phyloP scores from a whole-genome alignment of 2,888 invertebrate genomes.

The Caenorhabditis auriculariae region DNA sequence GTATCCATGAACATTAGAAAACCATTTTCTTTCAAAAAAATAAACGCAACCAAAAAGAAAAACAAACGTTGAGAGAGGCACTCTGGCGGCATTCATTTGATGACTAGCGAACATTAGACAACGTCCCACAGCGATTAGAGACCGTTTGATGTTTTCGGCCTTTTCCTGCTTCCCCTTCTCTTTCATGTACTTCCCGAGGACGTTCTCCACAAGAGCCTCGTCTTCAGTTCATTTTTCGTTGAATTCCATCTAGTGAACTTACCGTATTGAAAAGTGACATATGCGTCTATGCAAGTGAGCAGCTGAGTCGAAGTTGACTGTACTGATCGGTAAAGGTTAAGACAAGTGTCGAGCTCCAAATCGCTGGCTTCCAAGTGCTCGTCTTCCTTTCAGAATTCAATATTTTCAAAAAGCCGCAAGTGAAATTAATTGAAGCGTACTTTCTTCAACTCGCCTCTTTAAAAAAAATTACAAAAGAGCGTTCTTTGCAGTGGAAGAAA shows the following conservation, averaged over 20 bases:
- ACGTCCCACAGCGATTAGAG: conserved; percentile 36
- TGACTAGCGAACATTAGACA: conserved; percentile 40
- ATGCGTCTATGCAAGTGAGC: conserved; percentile 66
- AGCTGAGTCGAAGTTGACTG: conserved; percentile 66
- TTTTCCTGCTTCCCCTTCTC: conserved; percentile 85
- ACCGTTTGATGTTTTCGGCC: conserved; percentile 70
- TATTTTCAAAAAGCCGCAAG: no score
- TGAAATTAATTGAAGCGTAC: no score
- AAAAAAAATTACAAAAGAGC: no score
- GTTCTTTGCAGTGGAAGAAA: no score
- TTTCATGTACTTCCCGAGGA: conserved; percentile 88
- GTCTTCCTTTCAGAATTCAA: conserved; percentile 73
- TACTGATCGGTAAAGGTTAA: conserved; percentile 71
- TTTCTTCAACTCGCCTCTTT: no score
- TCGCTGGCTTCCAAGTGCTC: conserved; percentile 94
- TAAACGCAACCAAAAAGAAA: no score
- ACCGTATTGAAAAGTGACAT: conserved; percentile 85
- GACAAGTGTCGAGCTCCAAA: conserved; percentile 91
- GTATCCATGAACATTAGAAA: no score
- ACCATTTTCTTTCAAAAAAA: no score
- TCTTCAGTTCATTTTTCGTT: conserved; percentile 66
- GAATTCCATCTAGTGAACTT: conserved; percentile 62
- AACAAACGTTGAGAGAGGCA: conserved; percentile 24
- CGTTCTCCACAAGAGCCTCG: conserved; percentile 91
- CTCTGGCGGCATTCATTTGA: conserved; percentile 27